Base-by-base conservation (phyloP, 2,888 invertebrate species). In the Chymomyza amoena region DNA sequence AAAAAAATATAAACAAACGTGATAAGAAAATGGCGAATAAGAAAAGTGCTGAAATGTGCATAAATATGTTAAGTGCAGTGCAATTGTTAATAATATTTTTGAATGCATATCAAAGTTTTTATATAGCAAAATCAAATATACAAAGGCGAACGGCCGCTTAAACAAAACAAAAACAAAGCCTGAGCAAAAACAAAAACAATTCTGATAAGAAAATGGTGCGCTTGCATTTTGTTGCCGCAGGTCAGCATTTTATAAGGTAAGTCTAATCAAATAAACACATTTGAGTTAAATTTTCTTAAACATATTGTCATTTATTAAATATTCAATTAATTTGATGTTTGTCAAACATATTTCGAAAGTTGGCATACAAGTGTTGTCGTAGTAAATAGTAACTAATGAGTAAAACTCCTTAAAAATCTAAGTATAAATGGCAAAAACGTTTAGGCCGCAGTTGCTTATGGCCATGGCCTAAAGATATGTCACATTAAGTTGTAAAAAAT, bases 271-370 rank as follows among this genome's bases (percentile, higher is more conserved):
- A 4, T 25, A 45, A 45, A 10, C 39, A 45, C 39, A 13, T 45
- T 57, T 57, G 1, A 7, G 13, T 16, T 18, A 36, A 18, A 45
- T 73, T 15, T 18, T 3, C 86, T 83, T 83, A 83, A 64, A 68
- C 63, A 32, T 83, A 83, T 80, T 83, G 83, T 83, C 83, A 87
- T 83, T 83, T 83, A 83, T 83, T 83, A 57, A 45, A 75, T 74
- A 72, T 76, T 62, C 59, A 28, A 57, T 25, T 57, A 10, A 13
- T 57, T 25, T 57, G 28, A 68, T 59, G 66, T 75, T 75, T 76
- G 36, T 63, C 76, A 75, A 74, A 72, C 72, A 72, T 61, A 61
- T 60, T 57, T 73, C 20, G 28, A 28, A 72, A 62, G 62, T 74
- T 76, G 74, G 74, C 76, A 62, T 63, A 57, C 28, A 15, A 39